Conservation (phyloP, 2,797 vertebrate genomes). For the Sciurus vulgaris region DNA sequence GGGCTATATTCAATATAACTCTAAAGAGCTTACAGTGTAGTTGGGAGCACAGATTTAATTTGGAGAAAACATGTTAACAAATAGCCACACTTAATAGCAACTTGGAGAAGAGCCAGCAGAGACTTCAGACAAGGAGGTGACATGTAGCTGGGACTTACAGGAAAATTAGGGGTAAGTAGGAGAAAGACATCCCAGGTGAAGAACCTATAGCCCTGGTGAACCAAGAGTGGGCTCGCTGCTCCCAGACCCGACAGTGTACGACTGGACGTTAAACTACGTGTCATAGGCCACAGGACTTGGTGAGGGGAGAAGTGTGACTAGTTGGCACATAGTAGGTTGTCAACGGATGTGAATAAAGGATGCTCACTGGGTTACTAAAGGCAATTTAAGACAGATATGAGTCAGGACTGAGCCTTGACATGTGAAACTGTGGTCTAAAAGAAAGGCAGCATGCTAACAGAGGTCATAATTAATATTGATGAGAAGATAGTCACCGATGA, state of each 20-base stretch:
- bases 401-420: slow-evolving; percentile 24
- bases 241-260: background rate
- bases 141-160: background rate
- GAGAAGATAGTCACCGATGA: background rate
- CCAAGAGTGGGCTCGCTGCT: background rate
- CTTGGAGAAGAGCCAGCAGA: background rate
- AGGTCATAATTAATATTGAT: slow-evolving; percentile 65
- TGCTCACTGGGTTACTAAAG: background rate
- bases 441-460: slow-evolving; percentile 47
- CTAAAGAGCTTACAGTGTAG: background rate
- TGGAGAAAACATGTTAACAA: background rate
- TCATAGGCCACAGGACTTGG: background rate
- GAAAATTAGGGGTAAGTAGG: background rate
- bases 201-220: background rate
- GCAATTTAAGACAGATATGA: background rate
- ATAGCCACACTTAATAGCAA: background rate
- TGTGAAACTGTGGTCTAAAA: background rate
- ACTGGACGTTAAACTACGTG: background rate
- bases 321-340: background rate
- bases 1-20: background rate
- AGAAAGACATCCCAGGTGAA: background rate
- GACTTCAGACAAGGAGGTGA: background rate
- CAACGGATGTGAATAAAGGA: background rate
- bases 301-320: background rate
- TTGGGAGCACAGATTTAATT: background rate